Base-by-base conservation (phyloP, 2,888 invertebrate genomes). In the Megastigmus dorsalis region DNA sequence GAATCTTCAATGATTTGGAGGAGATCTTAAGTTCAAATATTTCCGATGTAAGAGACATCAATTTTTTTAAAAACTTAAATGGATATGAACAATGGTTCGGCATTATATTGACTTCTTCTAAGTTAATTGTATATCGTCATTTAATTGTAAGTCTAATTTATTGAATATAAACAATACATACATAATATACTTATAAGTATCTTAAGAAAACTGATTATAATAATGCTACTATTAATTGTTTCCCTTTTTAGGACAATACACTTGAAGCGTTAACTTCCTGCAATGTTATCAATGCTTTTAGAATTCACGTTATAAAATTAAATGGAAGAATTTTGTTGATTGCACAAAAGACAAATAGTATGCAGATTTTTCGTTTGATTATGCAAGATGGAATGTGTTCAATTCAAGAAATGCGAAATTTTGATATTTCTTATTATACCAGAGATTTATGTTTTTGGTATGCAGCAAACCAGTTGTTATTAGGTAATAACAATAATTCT, bases 401-500 rank as follows among this genome's bases (percentile, higher is more conserved):
- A 5, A 69, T 74, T 23, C 18, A 7, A 45, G 33, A 65, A 54
- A 63, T 60, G 20, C 18, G 66, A 23, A n/a, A 48, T 0, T 3
- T 66, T 7, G 18, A 20, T 28, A 13, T 75, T 20, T 0, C 38
- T 13, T 7, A n/a, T n/a, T n/a, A 48, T 41, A 36, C 66, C 5
- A 60, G 48, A 48, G 45, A 75, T 38, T 26, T 75, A 2, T 41
- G 48, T 20, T 0, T 38, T n/a, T 65, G 69, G 50, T 15, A 5
- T 5, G n/a, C 3, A 28, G 13, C 15, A 4, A 18, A 45, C 20
- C 52, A 70, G 48, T 23, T 59, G 15, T 54, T 70, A 3, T 23
- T 75, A 7, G 60, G 75, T 75, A 66, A 43, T 10, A 28, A 33
- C 18, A 38, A 23, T n/a, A n/a, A n/a, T n/a, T n/a, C n/a, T n/a